These are phyloP conservation scores for Aethina tumida DNA, from an alignment of 1,140 invertebrate genomes.

Conservation along the genomic window DNA sequence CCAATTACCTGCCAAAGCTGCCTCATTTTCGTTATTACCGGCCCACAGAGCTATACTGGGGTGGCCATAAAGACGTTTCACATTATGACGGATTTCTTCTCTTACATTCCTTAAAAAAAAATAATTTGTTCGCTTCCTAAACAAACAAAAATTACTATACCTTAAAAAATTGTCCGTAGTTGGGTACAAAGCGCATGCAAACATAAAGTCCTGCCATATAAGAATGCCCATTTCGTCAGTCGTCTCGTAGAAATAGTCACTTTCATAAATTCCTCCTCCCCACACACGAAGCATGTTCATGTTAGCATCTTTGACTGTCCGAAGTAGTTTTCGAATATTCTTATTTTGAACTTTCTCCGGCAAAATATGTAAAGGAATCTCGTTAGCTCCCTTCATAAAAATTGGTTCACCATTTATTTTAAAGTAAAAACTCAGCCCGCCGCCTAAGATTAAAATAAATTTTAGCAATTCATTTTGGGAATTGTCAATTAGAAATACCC, in stretches of 20 bases:
- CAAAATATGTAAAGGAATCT: constrained; percentile 84
- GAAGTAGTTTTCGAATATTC: constrained; percentile 45
- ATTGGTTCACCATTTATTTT: constrained; percentile 77
- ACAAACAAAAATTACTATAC: no score
- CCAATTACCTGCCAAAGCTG: constrained; percentile 76
- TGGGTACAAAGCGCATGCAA: constrained; percentile 95
- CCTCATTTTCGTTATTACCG: constrained; percentile 98
- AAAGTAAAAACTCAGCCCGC: constrained; percentile 81
- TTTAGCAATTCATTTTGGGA: not conserved
- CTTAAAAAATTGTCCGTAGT: constrained; percentile 36
- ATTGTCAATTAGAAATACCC: constrained; percentile 6
- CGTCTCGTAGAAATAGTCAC: constrained; percentile 80
- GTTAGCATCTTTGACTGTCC: constrained; percentile 64
- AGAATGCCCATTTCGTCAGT: constrained; percentile 74
- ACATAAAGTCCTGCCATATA: constrained; percentile 95
- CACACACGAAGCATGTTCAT: constrained; percentile 95
- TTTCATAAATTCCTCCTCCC: constrained; percentile 95
- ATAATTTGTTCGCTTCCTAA: no score
- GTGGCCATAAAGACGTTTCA: constrained; percentile 77
- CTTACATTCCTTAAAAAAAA: constrained; percentile 41
- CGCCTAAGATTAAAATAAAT: constrained; percentile 17
- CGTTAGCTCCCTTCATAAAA: constrained; percentile 96
- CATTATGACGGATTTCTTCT: constrained; percentile 75
- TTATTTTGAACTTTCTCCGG: constrained; percentile 58
- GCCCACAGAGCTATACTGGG: constrained; percentile 83